Base-by-base conservation (phyloP, 2,113 vertebrate genomes). In the Ivindomyrus marchei region DNA sequence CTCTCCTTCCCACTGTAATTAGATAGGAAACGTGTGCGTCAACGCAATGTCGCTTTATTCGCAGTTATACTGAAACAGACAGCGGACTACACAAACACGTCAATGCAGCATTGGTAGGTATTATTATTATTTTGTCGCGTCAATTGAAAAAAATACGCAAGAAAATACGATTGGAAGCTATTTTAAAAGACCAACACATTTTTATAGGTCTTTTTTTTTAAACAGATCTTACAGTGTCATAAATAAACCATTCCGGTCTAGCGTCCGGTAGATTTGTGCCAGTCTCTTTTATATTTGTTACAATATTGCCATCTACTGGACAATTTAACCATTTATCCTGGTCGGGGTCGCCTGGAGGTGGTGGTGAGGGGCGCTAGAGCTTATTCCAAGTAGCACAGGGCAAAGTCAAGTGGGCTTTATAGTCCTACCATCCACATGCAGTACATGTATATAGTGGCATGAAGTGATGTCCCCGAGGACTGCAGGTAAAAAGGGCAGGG, bases 271-370 rank as follows among this genome's bases (percentile, higher is more conserved):
- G n/a, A 6, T 85, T 85, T 85, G 83, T 39, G 5, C 70, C 70
- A 39, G 0, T n/a, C 2, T 85, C 19, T 85, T 42, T 45, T 5
- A 47, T 9, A 94, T 93, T 0, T 80, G 88, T 47, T 9, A 53
- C 87, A 88, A n/a, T 77, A 89, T 83, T 90, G 88, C 92, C 92
- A 90, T 89, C 91, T 92, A 42, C 47, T 46, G 88, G 42, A 2
- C 45, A 50, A 47, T 31, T 70, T 70, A 13, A 70, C 62, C n/a
- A 70, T 31, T 70, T 70, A 70, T 31, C n/a, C 62, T 70, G 62
- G 3, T 13, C 62, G 10, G 27, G 27, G 62, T 70, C 10, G 62
- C 62, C 62, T 31, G 62, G n/a, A 27, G 62, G 62, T n/a, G 62
- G 62, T 11, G 56, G 56, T 8, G 56, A 8, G 56, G 56, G 56